Base-by-base conservation (phyloP, 2,888 invertebrate species). In the Hofmannophila pseudospretella region DNA sequence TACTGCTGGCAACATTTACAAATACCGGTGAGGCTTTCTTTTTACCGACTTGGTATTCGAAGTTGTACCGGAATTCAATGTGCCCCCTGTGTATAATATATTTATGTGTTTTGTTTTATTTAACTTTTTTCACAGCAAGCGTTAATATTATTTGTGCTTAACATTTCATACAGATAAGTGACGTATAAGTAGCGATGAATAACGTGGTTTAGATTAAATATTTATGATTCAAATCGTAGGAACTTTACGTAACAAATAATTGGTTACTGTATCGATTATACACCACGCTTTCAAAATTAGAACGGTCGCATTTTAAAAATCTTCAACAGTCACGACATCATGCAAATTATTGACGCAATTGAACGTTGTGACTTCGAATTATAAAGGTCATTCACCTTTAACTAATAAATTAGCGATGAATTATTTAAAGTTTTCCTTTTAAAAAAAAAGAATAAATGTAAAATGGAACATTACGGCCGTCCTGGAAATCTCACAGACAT, bases 21-120 rank as follows among this genome's bases (percentile, higher is more conserved):
- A 60, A 69, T 68, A 81, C 73, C 79, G 84, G 84, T 85, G 84
- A 84, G 84, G 78, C 60, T 71, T 71, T 78, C 55, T 67, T 62
- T 74, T 74, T 70, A 50, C 51, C 63, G 61, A 69, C 65, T 60
- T 44, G 39, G 37, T 39, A 32, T 27, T 33, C 20, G 36, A 37
- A 48, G 49, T 53, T 55, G 53, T 68, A 68, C 70, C 71, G 67
- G 72, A 67, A 54, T 63, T 72, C 64, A 63, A 69, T 76, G 76
- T 77, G 72, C 67, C 76, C 70, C 54, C 41, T 63, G 46, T 71
- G 49, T 77, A 60, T 74, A 58, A 28, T 19, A 9, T 9, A 7
- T 19, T 23, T 26, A 28, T 39, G 8, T 39, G 16, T 38, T 23
- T 34, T 25, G 19, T 38, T 20, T 35, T 33, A 9, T 32, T n/a